Evolutionary conservation across 2,113 vertebrate genomes (phyloP), one percentile per base, ranked within the genome.

Genomic region (Talpa occidentalis): DNA sequence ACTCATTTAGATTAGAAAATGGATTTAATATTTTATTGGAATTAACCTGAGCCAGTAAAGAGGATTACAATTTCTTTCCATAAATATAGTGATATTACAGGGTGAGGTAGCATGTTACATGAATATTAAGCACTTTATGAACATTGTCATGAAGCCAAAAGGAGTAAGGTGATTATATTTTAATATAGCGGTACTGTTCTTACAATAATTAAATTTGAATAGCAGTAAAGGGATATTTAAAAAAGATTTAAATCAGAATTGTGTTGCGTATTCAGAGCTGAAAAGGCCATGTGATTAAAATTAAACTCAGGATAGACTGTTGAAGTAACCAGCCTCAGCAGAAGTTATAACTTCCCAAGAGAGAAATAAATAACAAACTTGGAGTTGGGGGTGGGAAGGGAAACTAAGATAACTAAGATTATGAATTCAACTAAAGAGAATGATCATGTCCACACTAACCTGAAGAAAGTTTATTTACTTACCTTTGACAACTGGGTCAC

Each of bases 1-100:
- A 98, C 98, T 98, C 98, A 98, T 98, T 98, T 98, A 98, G 98
- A 98, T 98, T 98, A 98, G 98, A 98, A 99, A 99, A 99, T 98
- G 98, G 98, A 98, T 99, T 98, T 98, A 99, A 98, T 98, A 98
- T 98, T 98, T 98, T 98, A 98, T 98, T 98, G 98, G 98, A 98
- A 99, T 98, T 99, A 98, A 98, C 98, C 98, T 98, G 98, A 98
- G 97, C 98, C 96, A 98, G 98, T 98, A 99, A 98, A 98, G 98
- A 98, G 98, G 98, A 98, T 99, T 98, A 98, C 98, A 98, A 97
- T 98, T 98, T 98, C 98, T 98, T 98, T 98, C 98, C 97, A 98
- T 98, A 98, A 98, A 98, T 98, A 98, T 97, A 98, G 96, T 98
- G 98, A 98, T 98, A 98, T 98, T 98, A 98, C 98, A 98, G 98